phyloP scores from a whole-genome alignment of 1,140 invertebrate genomes.

The Rhyzopertha dominica region DNA sequence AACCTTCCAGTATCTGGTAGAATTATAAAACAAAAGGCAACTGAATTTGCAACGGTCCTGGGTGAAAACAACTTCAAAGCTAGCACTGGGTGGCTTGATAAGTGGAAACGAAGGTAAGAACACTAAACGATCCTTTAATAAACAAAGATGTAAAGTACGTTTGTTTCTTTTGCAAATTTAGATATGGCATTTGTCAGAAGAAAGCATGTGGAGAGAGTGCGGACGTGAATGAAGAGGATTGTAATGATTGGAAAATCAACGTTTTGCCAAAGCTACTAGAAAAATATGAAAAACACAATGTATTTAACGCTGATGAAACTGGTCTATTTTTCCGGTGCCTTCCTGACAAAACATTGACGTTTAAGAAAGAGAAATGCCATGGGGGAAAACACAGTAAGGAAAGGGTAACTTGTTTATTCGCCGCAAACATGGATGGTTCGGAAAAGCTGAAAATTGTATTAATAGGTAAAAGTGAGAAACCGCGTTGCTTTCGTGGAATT shows the following conservation, averaged over 20 bases:
- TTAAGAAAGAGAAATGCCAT: conserved; percentile 1
- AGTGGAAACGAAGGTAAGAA: conserved; percentile 13
- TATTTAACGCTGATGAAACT: conserved; percentile 8
- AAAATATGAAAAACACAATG: conserved; percentile 30
- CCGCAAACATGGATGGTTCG: conserved; percentile 41
- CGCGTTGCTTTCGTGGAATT: conserved; percentile 25
- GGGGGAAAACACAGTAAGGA: conserved; percentile 21
- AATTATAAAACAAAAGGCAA: conserved; percentile 23
- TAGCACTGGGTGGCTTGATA: conserved; percentile 24
- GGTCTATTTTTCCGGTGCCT: conserved; percentile 9
- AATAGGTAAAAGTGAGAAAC: conserved; percentile 21
- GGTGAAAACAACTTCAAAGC: conserved; percentile 17
- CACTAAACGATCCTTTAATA: too few species aligned
- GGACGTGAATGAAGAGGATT: conserved; percentile 5
- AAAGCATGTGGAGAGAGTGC: conserved; percentile 12
- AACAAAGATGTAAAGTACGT: background rate
- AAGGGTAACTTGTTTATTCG: conserved; percentile 43
- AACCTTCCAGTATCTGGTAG: conserved; percentile 20
- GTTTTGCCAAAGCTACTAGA: conserved; percentile 12
- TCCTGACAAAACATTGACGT: conserved; percentile 3
- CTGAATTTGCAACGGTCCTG: conserved; percentile 19
- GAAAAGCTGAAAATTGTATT: conserved; percentile 46
- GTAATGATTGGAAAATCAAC: conserved; percentile 4
- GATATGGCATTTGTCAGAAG: conserved; percentile 6
- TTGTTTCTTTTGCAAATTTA: conserved; percentile 6